phyloP scores from a whole-genome alignment of 2,888 invertebrate species.

The Oligia latruncula region DNA sequence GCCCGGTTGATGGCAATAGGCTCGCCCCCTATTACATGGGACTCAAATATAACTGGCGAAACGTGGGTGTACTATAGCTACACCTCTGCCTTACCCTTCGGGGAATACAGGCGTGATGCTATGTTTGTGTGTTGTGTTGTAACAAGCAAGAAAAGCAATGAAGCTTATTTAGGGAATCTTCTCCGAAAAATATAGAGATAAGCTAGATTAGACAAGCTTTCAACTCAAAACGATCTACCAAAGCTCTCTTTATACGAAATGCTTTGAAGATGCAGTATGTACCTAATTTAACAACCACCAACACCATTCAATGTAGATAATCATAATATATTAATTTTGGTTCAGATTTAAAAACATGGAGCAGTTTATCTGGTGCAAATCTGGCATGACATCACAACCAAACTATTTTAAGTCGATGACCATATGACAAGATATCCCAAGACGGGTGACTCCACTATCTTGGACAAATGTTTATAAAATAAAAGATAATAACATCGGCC shows the following conservation, averaged over 20 bases:
- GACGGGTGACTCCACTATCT: constrained; percentile 29
- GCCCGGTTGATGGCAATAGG: no score
- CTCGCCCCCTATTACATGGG: no score
- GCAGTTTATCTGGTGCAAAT: neutral
- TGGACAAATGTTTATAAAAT: constrained; percentile 49
- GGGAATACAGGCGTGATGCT: no score
- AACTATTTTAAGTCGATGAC: constrained; percentile 33
- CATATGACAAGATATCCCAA: constrained; percentile 23
- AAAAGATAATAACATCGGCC: constrained; percentile 31
- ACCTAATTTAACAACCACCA: no score
- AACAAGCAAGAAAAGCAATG: no score
- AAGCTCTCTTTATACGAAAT: neutral
- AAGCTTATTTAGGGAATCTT: neutral
- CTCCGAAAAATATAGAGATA: no score
- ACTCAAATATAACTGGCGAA: no score
- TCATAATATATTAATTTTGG: neutral
- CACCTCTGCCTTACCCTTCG: no score
- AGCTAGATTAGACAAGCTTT: neutral
- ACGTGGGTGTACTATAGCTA: no score
- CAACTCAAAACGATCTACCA: no score
- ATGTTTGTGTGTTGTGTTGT: no score
- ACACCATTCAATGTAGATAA: neutral
- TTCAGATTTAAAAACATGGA: neutral
- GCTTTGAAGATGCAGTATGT: neutral
- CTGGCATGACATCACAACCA: constrained; percentile 15